These are phyloP conservation scores for Phrynocephalus versicolor DNA, from an alignment of 2,113 vertebrate species.

Conservation along the genomic window DNA sequence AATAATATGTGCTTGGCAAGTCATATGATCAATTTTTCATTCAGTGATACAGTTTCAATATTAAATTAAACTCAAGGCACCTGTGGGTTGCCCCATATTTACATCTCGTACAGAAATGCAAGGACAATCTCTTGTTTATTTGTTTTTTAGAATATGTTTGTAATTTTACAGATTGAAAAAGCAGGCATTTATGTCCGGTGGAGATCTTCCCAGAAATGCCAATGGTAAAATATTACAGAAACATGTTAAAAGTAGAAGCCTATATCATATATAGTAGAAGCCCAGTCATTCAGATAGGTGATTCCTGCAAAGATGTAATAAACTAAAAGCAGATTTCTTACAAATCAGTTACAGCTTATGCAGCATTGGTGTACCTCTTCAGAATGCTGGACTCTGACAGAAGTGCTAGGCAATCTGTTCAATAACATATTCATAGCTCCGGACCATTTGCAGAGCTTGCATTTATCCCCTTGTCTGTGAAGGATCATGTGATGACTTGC, in stretches of 20 bases:
- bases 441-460: neutral
- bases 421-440: neutral
- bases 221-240: neutral
- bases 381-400: neutral
- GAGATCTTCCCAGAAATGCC: neutral
- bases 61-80: neutral
- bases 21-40: neutral
- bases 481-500: neutral
- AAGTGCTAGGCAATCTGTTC: too few species aligned
- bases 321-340: too few species aligned
- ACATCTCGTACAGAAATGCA: neutral
- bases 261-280: too few species aligned
- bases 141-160: neutral
- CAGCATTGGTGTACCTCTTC: neutral
- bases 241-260: neutral
- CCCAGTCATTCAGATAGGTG: too few species aligned
- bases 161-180: neutral
- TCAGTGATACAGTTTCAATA: accelerated
- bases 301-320: too few species aligned
- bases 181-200: neutral
- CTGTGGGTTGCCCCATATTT: neutral
- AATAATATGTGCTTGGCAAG: neutral
- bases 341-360: neutral
- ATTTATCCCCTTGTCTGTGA: neutral
- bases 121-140: neutral